Evolutionary conservation across 2,113 vertebrate genomes (phyloP).

Genomic region (Otis tarda): DNA sequence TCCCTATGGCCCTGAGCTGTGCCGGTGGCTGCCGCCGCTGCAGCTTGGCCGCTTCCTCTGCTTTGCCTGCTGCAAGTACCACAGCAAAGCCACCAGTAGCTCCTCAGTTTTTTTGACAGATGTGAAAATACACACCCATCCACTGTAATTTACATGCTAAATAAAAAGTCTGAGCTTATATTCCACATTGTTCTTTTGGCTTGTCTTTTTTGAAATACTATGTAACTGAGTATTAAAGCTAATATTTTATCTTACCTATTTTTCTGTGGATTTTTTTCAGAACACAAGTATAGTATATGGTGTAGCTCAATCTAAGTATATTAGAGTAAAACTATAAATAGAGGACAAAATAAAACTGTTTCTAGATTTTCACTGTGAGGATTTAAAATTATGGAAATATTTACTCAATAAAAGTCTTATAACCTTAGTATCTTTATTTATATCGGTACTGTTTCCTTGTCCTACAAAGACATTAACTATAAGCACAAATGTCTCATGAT

Average conservation of each 20-base stretch:
- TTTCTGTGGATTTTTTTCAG: neutral
- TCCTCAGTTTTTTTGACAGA: neutral
- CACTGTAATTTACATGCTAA: neutral
- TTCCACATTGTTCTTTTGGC: neutral
- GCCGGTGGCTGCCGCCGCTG: neutral
- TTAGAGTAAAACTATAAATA: neutral
- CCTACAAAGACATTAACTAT: neutral
- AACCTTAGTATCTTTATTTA: neutral
- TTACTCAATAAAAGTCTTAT: neutral
- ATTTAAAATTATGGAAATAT: neutral
- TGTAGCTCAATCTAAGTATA: neutral
- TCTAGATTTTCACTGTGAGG: neutral
- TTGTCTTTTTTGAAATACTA: neutral
- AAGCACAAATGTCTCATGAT: conserved; percentile 41
- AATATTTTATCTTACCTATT: neutral
- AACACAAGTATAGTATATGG: neutral
- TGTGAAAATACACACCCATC: neutral
- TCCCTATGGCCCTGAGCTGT: accelerated
- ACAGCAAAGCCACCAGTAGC: neutral
- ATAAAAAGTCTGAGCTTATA: neutral
- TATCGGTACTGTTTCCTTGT: neutral
- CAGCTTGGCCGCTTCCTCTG: neutral
- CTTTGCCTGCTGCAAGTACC: neutral
- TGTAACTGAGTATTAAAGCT: neutral
- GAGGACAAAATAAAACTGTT: neutral